A percentile compares a stretch with the other conserved stretches of the same genome.
phyloP scores from a whole-genome alignment of 2,113 vertebrate genomes.

The Numida meleagris region DNA sequence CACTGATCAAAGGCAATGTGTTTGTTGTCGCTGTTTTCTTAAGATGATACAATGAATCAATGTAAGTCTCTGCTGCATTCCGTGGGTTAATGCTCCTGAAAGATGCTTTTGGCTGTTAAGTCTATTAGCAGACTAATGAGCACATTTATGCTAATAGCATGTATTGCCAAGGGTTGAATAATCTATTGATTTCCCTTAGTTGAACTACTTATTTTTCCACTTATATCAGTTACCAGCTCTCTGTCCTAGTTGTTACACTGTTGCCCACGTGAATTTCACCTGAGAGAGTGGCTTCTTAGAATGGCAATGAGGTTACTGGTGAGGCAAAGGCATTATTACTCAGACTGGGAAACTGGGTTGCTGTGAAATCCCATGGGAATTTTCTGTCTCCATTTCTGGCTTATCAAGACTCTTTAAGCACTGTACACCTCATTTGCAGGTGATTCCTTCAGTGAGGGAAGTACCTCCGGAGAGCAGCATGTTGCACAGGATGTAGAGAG shows the following conservation, averaged over 20 bases:
- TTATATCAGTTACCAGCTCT: neutral
- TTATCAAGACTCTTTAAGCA: neutral
- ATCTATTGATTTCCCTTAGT: slow-evolving; percentile 29
- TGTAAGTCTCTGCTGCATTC: neutral
- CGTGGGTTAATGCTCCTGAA: neutral
- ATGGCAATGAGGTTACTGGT: neutral
- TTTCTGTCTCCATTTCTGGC: neutral
- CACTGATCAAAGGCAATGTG: neutral
- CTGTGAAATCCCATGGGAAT: neutral
- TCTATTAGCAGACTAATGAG: slow-evolving; percentile 26
- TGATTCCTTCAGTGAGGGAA: neutral
- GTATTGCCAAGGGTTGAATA: neutral
- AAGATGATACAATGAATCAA: neutral
- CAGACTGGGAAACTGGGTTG: neutral
- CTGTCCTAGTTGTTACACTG: neutral
- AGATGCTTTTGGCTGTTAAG: neutral
- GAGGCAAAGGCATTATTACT: neutral
- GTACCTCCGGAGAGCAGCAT: rapidly evolving
- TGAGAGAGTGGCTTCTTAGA: neutral
- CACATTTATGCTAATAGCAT: slow-evolving; percentile 37
- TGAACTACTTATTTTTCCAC: slow-evolving; percentile 3
- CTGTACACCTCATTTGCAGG: rapidly evolving
- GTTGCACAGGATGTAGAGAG: neutral
- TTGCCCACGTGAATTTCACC: neutral
- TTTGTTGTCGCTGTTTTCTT: neutral